Base-by-base conservation (phyloP, 1,140 invertebrate genomes). In the Cryptotermes secundus region DNA sequence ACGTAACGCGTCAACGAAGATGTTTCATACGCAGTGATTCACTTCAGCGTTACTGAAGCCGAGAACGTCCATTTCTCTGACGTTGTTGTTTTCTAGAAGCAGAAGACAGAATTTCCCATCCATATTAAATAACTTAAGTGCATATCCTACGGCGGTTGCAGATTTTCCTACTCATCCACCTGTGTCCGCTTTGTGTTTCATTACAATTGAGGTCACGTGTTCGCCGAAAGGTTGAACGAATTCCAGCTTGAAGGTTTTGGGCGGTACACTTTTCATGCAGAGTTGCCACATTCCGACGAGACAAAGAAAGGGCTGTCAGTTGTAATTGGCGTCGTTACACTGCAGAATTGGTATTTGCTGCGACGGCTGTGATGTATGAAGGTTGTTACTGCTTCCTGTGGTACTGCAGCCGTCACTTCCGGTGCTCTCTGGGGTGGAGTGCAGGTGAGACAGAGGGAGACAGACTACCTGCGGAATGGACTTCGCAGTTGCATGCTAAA, bases 371-470 rank as follows among this genome's bases (percentile, higher is more conserved):
- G 59, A 72, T 72, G 59, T 72, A 72, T 72, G 59, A 72, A 72
- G 59, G 59, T 72, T 72, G 59, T 12, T 72, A 31, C 59, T 31
- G 14, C 59, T 72, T 72, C 59, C 59, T 7, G 26, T 31, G 26
- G 59, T 31, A 3, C 3, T 31, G 9, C 14, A 72, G 26, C n/a
- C 59, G 59, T 72, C 59, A 72, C n/a, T 72, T 72, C 59, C 59
- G 59, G 59, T 31, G 59, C 7, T 7, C 59, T 26, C 14, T 72
- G 26, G 59, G 26, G 59, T 72, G 26, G 59, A 72, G 59, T 72
- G 59, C 59, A 72, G 59, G 59, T 72, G 59, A 72, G 59, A 72
- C 9, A 31, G 59, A 59, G 53, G n/a, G 59, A 72, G 59, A 72
- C 9, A 31, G 59, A 59, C 6, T 19, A 7, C 6, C 53, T 59